Evolutionary conservation across 37 sponge, comb jelly and placozoan species (phyloP), one percentile per base, ranked within the genome.

Genomic region (Beroe forskalii): DNA sequence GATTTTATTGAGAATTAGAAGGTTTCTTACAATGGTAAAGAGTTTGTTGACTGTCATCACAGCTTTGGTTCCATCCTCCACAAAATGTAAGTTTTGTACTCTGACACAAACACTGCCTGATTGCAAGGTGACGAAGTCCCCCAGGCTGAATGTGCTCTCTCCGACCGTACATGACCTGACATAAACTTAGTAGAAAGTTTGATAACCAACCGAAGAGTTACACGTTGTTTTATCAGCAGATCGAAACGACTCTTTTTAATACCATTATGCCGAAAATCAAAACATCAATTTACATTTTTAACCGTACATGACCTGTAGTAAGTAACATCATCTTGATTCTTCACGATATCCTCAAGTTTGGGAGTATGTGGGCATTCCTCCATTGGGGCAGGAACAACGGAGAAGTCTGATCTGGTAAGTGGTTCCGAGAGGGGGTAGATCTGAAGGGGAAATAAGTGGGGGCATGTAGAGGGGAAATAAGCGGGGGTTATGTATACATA

Each of bases 111-210:
- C 86, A 80, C 86, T 80, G 22, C 86, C 86, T 25, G 86, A 41
- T 23, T 80, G 86, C 25, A 80, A 48, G 86, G 86, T 80, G 1
- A 80, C 86, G 42, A 28, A 80, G 55, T 80, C 86, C 3, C 86
- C 86, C 3, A 80, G 27, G 1, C 30, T n/a, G 31, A 80, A 80
- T 24, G 12, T 6, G 0, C 35, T 48, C 1, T 80, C 55, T 4
- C 86, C 86, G 42, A 80, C 25, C 42, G 24, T 41, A 27, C 86
- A 80, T n/a, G n/a, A n/a, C n/a, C n/a, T n/a, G n/a, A n/a, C n/a
- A n/a, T n/a, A n/a, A n/a, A n/a, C n/a, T n/a, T n/a, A n/a, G n/a
- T n/a, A n/a, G n/a, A n/a, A n/a, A n/a, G n/a, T n/a, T n/a, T n/a
- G n/a, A n/a, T n/a, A n/a, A n/a, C n/a, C n/a, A n/a, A n/a, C n/a